A percentile compares a stretch with the other conserved stretches of the same genome.
Conservation (phyloP, 2,797 vertebrate genomes). For the Agapornis canus region DNA sequence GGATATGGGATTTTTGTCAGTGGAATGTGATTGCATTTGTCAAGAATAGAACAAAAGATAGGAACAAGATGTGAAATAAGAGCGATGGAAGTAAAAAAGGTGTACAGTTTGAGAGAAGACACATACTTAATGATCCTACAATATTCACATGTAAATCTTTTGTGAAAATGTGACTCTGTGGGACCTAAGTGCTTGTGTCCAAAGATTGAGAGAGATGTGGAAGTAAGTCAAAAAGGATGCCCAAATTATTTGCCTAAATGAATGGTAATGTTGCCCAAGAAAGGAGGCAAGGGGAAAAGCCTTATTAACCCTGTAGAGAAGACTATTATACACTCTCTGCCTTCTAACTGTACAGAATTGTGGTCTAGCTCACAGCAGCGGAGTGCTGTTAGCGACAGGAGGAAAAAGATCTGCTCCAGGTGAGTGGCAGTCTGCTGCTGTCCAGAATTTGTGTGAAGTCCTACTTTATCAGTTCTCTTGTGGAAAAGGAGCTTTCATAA, state of each 20-base stretch:
- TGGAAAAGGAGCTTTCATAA: background rate
- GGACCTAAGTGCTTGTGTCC: background rate
- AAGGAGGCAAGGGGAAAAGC: background rate
- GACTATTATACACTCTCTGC: accelerated
- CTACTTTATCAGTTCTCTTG: background rate
- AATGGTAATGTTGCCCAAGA: background rate
- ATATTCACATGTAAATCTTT: background rate
- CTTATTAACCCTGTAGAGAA: background rate
- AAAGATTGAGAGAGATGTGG: background rate
- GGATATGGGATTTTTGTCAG: constrained; percentile 47
- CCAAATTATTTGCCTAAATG: background rate
- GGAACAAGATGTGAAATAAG: constrained; percentile 10
- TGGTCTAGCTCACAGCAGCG: background rate
- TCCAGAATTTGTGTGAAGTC: background rate
- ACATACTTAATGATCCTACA: background rate
- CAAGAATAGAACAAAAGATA: constrained; percentile 50
- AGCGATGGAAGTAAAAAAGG: background rate
- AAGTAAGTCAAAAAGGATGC: background rate
- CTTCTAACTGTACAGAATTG: background rate
- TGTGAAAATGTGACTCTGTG: background rate
- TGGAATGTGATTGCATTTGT: constrained; percentile 37
- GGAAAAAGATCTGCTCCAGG: background rate
- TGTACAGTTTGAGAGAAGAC: background rate
- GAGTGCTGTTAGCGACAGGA: background rate
- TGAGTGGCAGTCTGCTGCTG: background rate